Conservation (phyloP, 2,113 vertebrate species). For the Sebastes schlegelii region DNA sequence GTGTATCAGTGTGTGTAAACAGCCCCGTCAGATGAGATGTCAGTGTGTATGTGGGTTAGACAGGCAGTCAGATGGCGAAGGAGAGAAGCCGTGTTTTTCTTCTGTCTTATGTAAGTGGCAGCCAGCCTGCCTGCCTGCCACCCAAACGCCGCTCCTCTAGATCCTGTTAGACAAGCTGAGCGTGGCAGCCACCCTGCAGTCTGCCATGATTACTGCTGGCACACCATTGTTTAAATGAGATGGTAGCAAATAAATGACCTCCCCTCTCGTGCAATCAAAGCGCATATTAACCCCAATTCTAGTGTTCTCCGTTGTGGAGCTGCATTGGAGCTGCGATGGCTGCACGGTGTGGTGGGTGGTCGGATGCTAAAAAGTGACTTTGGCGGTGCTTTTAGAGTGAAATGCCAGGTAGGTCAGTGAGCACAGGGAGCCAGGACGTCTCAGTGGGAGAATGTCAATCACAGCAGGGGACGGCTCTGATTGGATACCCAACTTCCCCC, state of each 20-base stretch:
- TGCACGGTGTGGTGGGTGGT: not conserved
- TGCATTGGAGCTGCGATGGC: conserved; percentile 1
- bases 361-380: conserved; percentile 34
- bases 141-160: conserved; percentile 19
- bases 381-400: conserved; percentile 42
- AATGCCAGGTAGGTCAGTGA: conserved; percentile 63
- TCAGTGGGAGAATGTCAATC: conserved; percentile 66
- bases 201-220: conserved; percentile 26
- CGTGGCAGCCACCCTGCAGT: conserved; percentile 31
- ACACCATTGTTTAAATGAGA: conserved; percentile 40
- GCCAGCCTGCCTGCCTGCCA: not conserved
- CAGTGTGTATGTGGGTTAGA: conserved; percentile 39
- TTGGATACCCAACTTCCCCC: conserved; percentile 43
- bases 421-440: conserved; percentile 56
- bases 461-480: conserved; percentile 49
- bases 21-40: conserved; percentile 18
- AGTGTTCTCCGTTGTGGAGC: not conserved
- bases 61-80: conserved; percentile 4
- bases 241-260: conserved; percentile 20
- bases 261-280: not conserved
- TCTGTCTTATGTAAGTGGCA: conserved; percentile 42
- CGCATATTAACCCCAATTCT: not conserved
- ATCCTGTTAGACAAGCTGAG: conserved; percentile 57
- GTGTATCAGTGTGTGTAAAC: conserved; percentile 32
- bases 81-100: conserved; percentile 12